These are phyloP conservation scores for Tolmerus cingulatus DNA, from an alignment of 2,888 invertebrate genomes.

Conservation along the genomic window DNA sequence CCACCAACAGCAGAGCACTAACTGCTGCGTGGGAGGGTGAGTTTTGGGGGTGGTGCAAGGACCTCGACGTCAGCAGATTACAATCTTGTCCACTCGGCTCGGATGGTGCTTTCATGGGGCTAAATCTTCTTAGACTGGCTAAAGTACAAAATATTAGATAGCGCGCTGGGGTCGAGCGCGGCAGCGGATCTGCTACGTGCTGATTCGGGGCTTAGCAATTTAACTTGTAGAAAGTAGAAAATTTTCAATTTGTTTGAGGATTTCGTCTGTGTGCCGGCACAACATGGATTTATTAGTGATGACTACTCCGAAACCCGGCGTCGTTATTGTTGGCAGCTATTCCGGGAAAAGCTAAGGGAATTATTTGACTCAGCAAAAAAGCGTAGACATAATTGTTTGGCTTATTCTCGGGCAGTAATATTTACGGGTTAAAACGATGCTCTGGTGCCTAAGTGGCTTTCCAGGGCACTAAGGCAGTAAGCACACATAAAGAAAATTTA, in stretches of 20 bases:
- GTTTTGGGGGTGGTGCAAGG: constrained; percentile 13
- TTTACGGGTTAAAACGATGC: background rate
- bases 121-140: constrained; percentile 13
- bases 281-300: constrained; percentile 40
- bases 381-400: background rate
- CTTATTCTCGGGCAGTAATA: constrained; percentile 1
- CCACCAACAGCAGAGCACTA: background rate
- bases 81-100: constrained; percentile 39
- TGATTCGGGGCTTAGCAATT: constrained; percentile 33
- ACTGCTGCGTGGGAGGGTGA: background rate
- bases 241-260: constrained; percentile 42
- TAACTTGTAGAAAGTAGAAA: constrained; percentile 36
- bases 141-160: constrained; percentile 21
- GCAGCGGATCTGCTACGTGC: background rate
- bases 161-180: background rate
- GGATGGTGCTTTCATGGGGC: constrained; percentile 19
- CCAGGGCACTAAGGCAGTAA: background rate
- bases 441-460: background rate
- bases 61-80: constrained; percentile 41
- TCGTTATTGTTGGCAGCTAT: constrained; percentile 23
- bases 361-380: constrained; percentile 23
- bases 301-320: constrained; percentile 1
- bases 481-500: background rate
- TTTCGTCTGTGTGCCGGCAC: background rate
- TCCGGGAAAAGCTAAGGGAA: background rate